A percentile compares a stretch with the other conserved stretches of the same genome.
Evolutionary conservation across 1,140 invertebrate genomes (phyloP).

Genomic region (Euura lappo): DNA sequence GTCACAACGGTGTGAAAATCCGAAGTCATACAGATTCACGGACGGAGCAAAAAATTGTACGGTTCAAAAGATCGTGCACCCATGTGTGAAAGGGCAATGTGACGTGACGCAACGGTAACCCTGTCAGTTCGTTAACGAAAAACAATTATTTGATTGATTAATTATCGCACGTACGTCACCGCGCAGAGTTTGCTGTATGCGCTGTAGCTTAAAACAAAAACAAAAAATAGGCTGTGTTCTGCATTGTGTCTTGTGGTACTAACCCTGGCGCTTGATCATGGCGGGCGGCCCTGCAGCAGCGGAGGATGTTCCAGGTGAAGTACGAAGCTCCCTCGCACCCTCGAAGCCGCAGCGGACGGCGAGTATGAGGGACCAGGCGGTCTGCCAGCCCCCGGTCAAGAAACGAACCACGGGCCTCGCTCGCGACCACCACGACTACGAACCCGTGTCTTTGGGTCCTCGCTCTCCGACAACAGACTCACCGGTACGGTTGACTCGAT

Average conservation of each 20-base stretch:
- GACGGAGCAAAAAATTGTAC: not conserved
- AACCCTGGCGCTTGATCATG: constrained; percentile 58
- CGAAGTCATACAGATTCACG: not conserved
- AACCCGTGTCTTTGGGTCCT: constrained; percentile 29
- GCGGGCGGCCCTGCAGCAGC: constrained; percentile 60
- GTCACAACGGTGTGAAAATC: not conserved
- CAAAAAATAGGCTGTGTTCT: constrained; percentile 15
- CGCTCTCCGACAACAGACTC: constrained; percentile 42
- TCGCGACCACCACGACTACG: constrained; percentile 42
- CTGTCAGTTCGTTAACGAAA: too few relatives aligned
- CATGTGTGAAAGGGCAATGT: too few relatives aligned
- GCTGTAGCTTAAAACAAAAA: too few relatives aligned
- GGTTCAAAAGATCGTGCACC: not conserved
- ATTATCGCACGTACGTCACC: too few relatives aligned
- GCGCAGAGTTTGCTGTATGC: not conserved
- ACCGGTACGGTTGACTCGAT: constrained; percentile 32
- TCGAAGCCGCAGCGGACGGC: constrained; percentile 83
- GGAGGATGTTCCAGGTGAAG: constrained; percentile 71
- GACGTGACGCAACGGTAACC: too few relatives aligned
- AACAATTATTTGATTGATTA: too few relatives aligned
- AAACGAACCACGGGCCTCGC: constrained; percentile 28
- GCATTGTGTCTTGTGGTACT: constrained; percentile 59
- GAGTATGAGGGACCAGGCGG: constrained; percentile 73
- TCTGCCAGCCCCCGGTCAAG: constrained; percentile 42
- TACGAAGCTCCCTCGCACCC: constrained; percentile 74